Base-by-base conservation (phyloP, 2,888 invertebrate species). In the Caenorhabditis afra region DNA sequence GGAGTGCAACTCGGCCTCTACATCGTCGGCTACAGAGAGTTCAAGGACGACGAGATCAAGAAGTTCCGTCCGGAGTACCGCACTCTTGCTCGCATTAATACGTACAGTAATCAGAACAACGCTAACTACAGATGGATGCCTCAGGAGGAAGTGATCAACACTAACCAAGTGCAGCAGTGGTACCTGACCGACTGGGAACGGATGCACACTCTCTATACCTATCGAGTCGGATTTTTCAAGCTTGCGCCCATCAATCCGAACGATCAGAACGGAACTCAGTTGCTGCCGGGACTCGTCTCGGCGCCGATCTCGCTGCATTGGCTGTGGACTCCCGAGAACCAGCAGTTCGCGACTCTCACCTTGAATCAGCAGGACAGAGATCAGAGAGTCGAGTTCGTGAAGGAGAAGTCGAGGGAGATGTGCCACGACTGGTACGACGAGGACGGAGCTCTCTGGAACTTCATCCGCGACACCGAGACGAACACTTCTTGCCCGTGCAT, bases 401-500 rank as follows among this genome's bases (percentile, higher is more conserved):
- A 78, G 41, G 76, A 88, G 65, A 88, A 89, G 64, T 84, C 89
- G 1, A 78, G 77, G n/a, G 83, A 89, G 59, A 89, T 89, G 89
- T 89, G 89, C 47, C 87, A 88, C 64, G 89, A 89, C 57, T 89
- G 89, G 85, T 89, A 87, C 81, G 86, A 89, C 65, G 89, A 90
- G 55, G 89, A 89, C 73, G 89, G 89, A 11, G 89, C 89, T 11
- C 84, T 88, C 47, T 86, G 79, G 81, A 89, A 90, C 75, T 89
- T 89, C 81, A 86, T 89, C 50, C 80, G 86, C 11, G 89, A 89
- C 62, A 88, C 87, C 10, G 90, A 90, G 64, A 90, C 88, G n/a
- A 90, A 90, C 78, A 82, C 87, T 1, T 88, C 89, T 0, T 90
- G 90, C 67, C 98, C 98, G 0, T 99, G 98, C 90, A 95, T 94